Base-by-base conservation (phyloP, 2,888 invertebrate genomes). In the Pristionchus mayeri region DNA sequence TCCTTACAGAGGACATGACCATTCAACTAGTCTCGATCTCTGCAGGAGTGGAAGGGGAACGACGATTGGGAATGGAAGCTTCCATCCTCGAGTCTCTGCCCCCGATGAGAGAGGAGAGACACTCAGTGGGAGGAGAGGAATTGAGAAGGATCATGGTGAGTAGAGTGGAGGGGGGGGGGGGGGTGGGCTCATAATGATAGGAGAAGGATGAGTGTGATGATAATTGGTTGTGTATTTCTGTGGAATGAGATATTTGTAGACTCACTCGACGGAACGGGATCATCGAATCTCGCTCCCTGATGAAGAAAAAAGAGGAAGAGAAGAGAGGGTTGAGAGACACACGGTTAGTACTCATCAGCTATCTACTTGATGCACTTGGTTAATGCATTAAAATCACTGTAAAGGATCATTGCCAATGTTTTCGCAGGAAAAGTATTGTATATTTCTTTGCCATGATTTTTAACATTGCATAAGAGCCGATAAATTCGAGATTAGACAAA, bases 81-180 rank as follows among this genome's bases (percentile, higher is more conserved):
- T 71, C 71, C n/a, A 71, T 71, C n/a, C 44, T 76, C 16, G 76
- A 13, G 9, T 76, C 76, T 11, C 50, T 48, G 0, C 27, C 76
- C 7, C 50, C 76, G 1, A 27, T 76, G 76, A 76, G 76, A 21
- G 76, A 40, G 27, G 76, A 76, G 50, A 76, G 76, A 50, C 27
- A 50, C 18, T 21, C 48, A 0, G 21, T 24, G 3, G 50, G 76
- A 50, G 50, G 48, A 52, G 50, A 30, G 16, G 76, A 76, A 52
- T 18, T 48, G 30, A 76, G 50, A 11, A 48, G 50, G n/a, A 30
- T 48, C 2, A 34, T 76, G 76, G 76, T 48, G 30, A 44, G 50
- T 13, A 30, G 63, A 34, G 63, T 27, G 27, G n/a, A n/a, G n/a
- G n/a, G n/a, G n/a, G n/a, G n/a, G n/a, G n/a, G n/a, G n/a, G n/a